phyloP scores from a whole-genome alignment of 1,140 invertebrate species.

The Musca vetustissima region DNA sequence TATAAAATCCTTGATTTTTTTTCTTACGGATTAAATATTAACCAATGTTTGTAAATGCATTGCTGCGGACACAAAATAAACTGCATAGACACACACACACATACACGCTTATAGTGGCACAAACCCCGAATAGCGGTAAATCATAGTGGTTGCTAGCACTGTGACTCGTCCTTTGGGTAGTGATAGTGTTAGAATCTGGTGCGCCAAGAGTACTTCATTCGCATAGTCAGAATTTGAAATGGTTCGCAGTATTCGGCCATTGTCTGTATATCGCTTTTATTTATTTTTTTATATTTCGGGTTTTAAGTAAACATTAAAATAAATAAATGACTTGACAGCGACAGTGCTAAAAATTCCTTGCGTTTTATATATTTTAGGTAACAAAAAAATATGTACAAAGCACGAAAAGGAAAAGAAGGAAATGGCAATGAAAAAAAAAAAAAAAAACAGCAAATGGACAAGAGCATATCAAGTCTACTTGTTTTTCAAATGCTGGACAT shows the following conservation, averaged over 20 bases:
- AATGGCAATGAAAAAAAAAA: not conserved
- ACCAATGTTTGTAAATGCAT: too few relatives aligned
- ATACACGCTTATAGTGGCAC: too few relatives aligned
- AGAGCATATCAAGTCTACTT: not conserved
- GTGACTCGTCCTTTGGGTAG: not conserved
- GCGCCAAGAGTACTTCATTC: not conserved
- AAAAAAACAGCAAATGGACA: not conserved
- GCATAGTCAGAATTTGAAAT: not conserved
- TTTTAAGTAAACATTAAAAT: constrained; percentile 28
- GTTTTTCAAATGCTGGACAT: too few relatives aligned
- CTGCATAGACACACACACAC: too few relatives aligned
- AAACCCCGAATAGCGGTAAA: constrained; percentile 6
- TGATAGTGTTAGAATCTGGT: not conserved
- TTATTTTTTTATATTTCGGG: constrained; percentile 12
- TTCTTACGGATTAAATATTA: too few relatives aligned
- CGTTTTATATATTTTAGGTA: constrained; percentile 6
- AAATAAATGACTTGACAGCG: constrained; percentile 28
- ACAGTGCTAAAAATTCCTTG: constrained; percentile 27
- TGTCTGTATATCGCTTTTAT: not conserved
- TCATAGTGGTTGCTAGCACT: not conserved
- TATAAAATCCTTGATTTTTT: too few relatives aligned
- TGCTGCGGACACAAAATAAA: too few relatives aligned
- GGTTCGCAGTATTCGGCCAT: not conserved
- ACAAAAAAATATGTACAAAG: not conserved
- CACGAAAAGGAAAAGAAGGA: not conserved